phyloP scores from a whole-genome alignment of 2,888 invertebrate species.

The Rhopalosiphum nymphaeae region DNA sequence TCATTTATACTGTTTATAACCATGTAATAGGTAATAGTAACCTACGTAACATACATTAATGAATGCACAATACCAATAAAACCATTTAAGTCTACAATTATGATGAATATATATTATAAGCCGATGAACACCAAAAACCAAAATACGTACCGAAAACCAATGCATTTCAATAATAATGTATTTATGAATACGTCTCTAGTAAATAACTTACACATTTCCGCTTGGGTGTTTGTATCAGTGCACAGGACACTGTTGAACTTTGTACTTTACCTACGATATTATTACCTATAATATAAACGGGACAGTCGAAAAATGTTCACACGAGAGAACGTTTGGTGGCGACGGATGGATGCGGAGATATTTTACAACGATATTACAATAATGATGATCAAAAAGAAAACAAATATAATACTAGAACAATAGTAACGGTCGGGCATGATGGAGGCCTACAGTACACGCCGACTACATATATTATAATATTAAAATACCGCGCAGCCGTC shows the following conservation, averaged over 20 bases:
- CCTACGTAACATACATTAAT: too few species aligned
- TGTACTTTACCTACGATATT: neutral
- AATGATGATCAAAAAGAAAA: neutral
- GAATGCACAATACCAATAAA: neutral
- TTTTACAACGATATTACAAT: neutral
- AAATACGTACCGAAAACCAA: neutral
- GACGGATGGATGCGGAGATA: neutral
- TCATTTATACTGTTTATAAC: neutral
- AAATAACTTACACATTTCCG: constrained; percentile 53
- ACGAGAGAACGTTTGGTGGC: neutral
- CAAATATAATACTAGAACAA: neutral
- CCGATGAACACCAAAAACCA: neutral
- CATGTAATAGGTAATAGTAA: neutral
- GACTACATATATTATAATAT: neutral
- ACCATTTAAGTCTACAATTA: neutral
- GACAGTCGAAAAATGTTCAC: neutral
- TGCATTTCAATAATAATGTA: neutral
- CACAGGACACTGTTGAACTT: constrained; percentile 23
- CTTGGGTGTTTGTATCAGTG: neutral
- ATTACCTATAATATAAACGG: neutral
- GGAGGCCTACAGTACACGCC: neutral
- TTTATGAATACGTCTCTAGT: constrained; percentile 7
- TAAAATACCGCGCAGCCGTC: neutral
- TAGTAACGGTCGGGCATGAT: neutral
- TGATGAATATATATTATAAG: neutral